Evolutionary conservation across 2,113 vertebrate species (phyloP).

Genomic region (Balaeniceps rex): DNA sequence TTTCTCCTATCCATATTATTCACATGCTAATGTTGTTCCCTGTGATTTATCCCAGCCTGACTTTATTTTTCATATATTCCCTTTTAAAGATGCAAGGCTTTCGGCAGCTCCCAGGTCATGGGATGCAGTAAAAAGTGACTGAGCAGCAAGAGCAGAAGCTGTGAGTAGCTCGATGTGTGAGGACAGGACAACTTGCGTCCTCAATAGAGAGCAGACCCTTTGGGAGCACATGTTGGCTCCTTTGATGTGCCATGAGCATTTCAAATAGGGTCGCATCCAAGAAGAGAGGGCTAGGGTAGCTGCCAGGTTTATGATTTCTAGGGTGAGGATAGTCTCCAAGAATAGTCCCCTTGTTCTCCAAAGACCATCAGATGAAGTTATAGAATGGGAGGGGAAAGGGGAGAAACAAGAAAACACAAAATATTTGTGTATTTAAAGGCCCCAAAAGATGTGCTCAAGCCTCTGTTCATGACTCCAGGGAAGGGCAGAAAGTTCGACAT

Average conservation of each 20-base stretch:
- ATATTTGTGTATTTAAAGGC: background rate
- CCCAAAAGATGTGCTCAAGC: background rate
- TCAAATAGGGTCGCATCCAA: background rate
- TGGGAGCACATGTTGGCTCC: background rate
- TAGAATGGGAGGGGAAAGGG: background rate
- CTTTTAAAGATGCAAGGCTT: background rate
- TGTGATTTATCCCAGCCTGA: background rate
- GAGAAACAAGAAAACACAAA: background rate
- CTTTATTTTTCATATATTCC: background rate
- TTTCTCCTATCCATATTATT: background rate
- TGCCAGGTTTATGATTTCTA: constrained; percentile 34
- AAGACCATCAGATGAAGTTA: background rate
- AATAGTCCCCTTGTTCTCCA: background rate
- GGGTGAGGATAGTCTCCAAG: background rate
- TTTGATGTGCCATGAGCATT: background rate
- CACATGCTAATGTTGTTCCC: background rate
- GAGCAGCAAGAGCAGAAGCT: background rate
- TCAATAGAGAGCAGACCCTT: background rate
- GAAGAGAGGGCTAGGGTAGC: background rate
- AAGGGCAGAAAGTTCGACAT: background rate
- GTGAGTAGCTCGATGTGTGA: background rate
- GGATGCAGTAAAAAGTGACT: background rate
- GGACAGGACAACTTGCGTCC: background rate
- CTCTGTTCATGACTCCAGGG: background rate
- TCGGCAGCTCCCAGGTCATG: background rate